A percentile compares a stretch with the other conserved stretches of the same genome.
phyloP scores from a whole-genome alignment of 2,888 invertebrate genomes.

The Dascillus cervinus region DNA sequence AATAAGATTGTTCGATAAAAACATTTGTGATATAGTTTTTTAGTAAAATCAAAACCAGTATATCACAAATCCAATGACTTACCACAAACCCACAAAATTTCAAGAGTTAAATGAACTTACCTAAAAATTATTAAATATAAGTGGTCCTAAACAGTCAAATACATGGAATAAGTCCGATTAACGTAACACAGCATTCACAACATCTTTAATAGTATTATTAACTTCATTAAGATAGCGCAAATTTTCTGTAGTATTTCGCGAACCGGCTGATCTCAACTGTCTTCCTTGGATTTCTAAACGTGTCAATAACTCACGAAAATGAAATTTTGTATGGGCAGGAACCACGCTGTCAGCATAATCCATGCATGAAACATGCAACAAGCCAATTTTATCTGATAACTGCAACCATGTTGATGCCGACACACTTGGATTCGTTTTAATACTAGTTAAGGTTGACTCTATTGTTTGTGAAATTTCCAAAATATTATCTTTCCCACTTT shows the following conservation, averaged over 20 bases:
- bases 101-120: slow-evolving; percentile 35
- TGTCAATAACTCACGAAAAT: slow-evolving; percentile 68
- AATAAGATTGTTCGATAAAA: too few relatives aligned
- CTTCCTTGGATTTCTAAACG: slow-evolving; percentile 63
- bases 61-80: too few relatives aligned
- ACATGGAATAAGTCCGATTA: slow-evolving; percentile 20
- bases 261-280: slow-evolving; percentile 60
- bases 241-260: slow-evolving; percentile 61
- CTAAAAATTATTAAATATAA: slow-evolving; percentile 23
- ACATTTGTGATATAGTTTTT: too few relatives aligned
- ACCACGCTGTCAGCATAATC: slow-evolving; percentile 74
- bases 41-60: too few relatives aligned
- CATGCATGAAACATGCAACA: slow-evolving; percentile 74
- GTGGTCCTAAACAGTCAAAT: slow-evolving; percentile 24
- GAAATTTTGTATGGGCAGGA: slow-evolving; percentile 82
- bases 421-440: slow-evolving; percentile 47
- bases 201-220: slow-evolving; percentile 62
- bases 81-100: slow-evolving; percentile 19
- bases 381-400: slow-evolving; percentile 71
- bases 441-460: slow-evolving; percentile 57
- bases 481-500: slow-evolving; percentile 48
- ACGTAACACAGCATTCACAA: slow-evolving; percentile 60
- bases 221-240: slow-evolving; percentile 63
- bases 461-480: slow-evolving; percentile 58
- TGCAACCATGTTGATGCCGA: slow-evolving; percentile 69